A percentile compares a stretch with the other conserved stretches of the same genome.
These are phyloP conservation scores for Micromesistius poutassou DNA, from an alignment of 2,797 vertebrate species.

Conservation along the genomic window DNA sequence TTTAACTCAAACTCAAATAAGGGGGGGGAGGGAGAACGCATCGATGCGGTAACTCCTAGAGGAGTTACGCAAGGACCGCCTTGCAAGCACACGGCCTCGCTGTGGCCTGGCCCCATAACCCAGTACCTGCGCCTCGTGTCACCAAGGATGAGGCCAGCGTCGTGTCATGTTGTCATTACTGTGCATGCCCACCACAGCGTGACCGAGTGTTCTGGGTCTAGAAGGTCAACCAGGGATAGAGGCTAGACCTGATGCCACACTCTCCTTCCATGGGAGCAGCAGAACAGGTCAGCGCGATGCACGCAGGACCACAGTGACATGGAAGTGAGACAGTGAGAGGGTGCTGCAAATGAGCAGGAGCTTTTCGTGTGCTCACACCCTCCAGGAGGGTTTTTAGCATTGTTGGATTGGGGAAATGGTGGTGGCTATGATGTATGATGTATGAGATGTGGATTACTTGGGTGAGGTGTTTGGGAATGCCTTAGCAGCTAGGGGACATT, in stretches of 20 bases:
- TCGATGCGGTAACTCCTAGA: constrained; percentile 9
- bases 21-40: background rate
- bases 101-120: background rate
- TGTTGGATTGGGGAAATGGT: background rate
- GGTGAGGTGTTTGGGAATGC: background rate
- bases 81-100: constrained; percentile 9
- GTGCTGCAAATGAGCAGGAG: background rate
- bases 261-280: background rate
- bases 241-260: background rate
- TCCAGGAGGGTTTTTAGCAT: background rate
- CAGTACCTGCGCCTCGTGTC: background rate
- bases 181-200: background rate
- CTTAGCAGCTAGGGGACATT: too few relatives aligned
- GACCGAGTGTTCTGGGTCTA: background rate
- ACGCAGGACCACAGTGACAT: background rate
- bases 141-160: background rate
- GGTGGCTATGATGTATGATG: too few relatives aligned
- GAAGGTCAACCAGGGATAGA: background rate
- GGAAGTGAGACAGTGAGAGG: background rate
- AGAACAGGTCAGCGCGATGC: background rate
- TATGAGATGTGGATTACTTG: too few relatives aligned
- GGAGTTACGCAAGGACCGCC: constrained; percentile 13
- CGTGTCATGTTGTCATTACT: background rate
- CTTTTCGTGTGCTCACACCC: background rate
- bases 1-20: background rate